Base-by-base conservation (phyloP, 2,888 invertebrate species). In the Meta bourneti region DNA sequence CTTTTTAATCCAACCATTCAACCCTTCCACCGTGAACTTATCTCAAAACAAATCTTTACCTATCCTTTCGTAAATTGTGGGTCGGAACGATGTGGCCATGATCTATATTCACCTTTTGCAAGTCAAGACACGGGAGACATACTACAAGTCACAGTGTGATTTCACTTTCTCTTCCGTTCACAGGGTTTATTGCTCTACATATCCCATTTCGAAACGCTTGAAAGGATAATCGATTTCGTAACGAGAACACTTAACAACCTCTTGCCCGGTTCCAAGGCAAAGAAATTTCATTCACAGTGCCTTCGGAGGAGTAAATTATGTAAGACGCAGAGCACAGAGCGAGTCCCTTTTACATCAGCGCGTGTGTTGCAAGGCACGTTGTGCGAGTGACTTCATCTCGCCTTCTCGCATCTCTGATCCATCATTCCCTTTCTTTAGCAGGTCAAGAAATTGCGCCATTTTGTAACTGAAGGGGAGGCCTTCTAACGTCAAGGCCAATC, bases 391-490 rank as follows among this genome's bases (percentile, higher is more conserved):
- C 13, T 54, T 54, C 48, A 19, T 48, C 48, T 51, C 71, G 70
- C 70, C 20, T 71, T 16, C 48, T 71, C 51, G 51, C 61, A 61
- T 79, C 77, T 77, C n/a, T 77, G 19, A 77, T 77, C 7, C 16
- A 49, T 19, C 51, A 77, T 51, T 52, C 7, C 16, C 20, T 52
- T 83, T 13, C 52, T 71, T 75, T 75, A 61, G 11, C 81, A 19
- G 77, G 84, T 85, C 84, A 85, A 13, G 19, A 61, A 75, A 34
- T 85, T 85, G 54, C 84, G 75, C 61, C 84, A 85, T 34, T 61
- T 48, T 75, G 48, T 85, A 75, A 85, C 84, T 85, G 20, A n/a
- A 85, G 48, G 70, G 84, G 48, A 13, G 19, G 20, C 13, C n/a
- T 2, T 54, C 8, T 19, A 13, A 16, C 52, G 20, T 75, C 84